Evolutionary conservation across 2,797 vertebrate genomes (phyloP).

Genomic region (Ciconia nigra): DNA sequence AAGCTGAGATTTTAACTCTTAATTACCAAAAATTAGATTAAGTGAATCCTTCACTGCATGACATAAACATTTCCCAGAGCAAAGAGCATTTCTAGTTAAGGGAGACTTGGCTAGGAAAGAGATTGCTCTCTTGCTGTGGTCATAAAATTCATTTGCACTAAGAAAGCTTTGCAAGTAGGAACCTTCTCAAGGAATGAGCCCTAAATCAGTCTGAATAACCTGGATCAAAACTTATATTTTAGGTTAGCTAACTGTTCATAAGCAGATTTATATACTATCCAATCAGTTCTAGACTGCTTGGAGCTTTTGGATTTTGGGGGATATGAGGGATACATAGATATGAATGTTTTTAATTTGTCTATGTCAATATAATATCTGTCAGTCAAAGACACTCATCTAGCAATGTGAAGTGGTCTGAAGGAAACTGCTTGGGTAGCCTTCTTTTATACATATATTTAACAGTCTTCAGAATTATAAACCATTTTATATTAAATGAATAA

Average conservation of each 20-base stretch:
- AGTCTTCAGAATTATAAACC: not conserved
- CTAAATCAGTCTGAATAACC: not conserved
- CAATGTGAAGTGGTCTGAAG: not conserved
- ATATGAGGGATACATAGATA: not conserved
- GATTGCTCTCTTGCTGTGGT: not conserved
- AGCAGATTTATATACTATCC: not conserved
- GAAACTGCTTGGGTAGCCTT: not conserved
- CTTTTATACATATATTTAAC: not conserved
- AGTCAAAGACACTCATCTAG: not conserved
- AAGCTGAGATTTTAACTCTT: not conserved
- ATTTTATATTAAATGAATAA: not conserved
- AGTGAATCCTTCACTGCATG: not conserved
- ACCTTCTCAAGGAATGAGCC: not conserved
- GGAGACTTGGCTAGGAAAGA: not conserved
- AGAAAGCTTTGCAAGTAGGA: not conserved
- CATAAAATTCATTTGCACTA: not conserved
- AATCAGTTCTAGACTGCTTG: not conserved
- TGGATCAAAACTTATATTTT: not conserved
- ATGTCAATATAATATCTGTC: not conserved
- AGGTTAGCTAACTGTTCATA: not conserved
- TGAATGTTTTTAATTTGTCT: not conserved
- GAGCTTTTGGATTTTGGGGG: not conserved
- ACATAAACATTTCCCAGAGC: not conserved
- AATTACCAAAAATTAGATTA: not conserved
- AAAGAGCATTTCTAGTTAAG: not conserved